phyloP scores from a whole-genome alignment of 2,797 vertebrate genomes.

The Rhyacichthys aspro region DNA sequence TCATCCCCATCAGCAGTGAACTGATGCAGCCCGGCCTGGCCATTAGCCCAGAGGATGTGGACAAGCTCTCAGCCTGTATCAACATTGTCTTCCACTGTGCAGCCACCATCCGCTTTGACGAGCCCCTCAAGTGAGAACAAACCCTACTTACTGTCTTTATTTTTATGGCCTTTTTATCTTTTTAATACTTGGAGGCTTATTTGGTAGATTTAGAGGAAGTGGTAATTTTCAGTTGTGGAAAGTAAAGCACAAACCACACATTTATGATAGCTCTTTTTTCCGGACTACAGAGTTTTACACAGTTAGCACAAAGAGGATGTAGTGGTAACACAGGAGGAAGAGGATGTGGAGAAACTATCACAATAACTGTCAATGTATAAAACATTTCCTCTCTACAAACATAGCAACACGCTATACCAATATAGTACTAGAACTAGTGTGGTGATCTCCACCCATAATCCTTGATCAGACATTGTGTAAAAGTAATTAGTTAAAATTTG shows the following conservation, averaged over 20 bases:
- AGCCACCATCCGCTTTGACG: slow-evolving; percentile 96
- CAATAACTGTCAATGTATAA: neutral
- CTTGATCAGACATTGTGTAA: too few relatives aligned
- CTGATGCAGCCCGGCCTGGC: slow-evolving; percentile 89
- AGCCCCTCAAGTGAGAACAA: slow-evolving; percentile 90
- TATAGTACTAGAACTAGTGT: too few relatives aligned
- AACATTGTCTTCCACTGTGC: slow-evolving; percentile 97
- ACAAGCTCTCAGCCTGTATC: slow-evolving; percentile 83
- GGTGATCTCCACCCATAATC: too few relatives aligned
- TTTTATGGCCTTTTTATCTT: too few relatives aligned
- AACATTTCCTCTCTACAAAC: slow-evolving; percentile 1
- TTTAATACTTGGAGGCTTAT: too few relatives aligned
- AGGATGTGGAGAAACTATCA: slow-evolving; percentile 37
- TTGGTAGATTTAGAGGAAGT: too few relatives aligned
- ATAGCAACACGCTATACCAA: neutral
- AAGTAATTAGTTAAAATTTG: too few relatives aligned
- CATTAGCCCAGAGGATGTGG: slow-evolving; percentile 86
- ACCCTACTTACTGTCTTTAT: neutral
- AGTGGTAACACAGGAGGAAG: neutral
- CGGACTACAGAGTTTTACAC: neutral
- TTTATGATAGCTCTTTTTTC: too few relatives aligned
- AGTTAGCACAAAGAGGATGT: slow-evolving; percentile 22
- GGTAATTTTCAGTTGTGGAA: too few relatives aligned
- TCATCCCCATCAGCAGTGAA: slow-evolving; percentile 90
- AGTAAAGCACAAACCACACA: too few relatives aligned